phyloP scores from a whole-genome alignment of 2,113 vertebrate genomes.

The Paratilapia polleni region DNA sequence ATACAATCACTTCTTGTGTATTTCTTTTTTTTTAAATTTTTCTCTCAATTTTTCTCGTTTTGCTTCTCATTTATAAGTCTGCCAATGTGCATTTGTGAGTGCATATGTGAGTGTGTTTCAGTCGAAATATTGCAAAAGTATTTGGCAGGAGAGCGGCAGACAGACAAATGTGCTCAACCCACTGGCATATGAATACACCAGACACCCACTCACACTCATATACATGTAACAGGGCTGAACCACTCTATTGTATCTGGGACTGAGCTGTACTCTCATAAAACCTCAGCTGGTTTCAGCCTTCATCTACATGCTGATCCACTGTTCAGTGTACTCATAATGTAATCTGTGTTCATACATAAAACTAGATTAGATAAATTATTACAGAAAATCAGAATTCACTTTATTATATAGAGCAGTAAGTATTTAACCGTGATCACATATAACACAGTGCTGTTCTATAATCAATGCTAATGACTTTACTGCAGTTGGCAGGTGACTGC shows the following conservation, averaged over 20 bases:
- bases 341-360: constrained; percentile 41
- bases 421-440: constrained; percentile 42
- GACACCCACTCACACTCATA: constrained; percentile 57
- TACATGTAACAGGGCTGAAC: constrained; percentile 60
- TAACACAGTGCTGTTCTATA: constrained; percentile 40
- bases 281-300: constrained; percentile 57
- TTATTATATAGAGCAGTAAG: constrained; percentile 45
- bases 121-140: constrained; percentile 44
- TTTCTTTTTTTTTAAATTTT: constrained; percentile 12
- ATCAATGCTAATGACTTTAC: constrained; percentile 27
- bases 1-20: constrained; percentile 45
- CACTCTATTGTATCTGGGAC: constrained; percentile 59
- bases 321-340: constrained; percentile 22
- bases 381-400: constrained; percentile 53
- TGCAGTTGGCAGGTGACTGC: constrained; percentile 23
- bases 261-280: constrained; percentile 48
- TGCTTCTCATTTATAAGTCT: constrained; percentile 17
- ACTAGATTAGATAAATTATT: constrained; percentile 41
- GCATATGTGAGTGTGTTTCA: constrained; percentile 26
- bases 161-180: constrained; percentile 58
- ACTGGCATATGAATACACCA: constrained; percentile 61
- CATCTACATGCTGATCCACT: constrained; percentile 41
- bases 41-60: constrained; percentile 15
- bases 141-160: constrained; percentile 43
- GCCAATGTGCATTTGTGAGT: constrained; percentile 18